These are phyloP conservation scores for Holothuria leucospilota DNA, from an alignment of 53 echinoderm and acorn worm genomes.

Conservation along the genomic window DNA sequence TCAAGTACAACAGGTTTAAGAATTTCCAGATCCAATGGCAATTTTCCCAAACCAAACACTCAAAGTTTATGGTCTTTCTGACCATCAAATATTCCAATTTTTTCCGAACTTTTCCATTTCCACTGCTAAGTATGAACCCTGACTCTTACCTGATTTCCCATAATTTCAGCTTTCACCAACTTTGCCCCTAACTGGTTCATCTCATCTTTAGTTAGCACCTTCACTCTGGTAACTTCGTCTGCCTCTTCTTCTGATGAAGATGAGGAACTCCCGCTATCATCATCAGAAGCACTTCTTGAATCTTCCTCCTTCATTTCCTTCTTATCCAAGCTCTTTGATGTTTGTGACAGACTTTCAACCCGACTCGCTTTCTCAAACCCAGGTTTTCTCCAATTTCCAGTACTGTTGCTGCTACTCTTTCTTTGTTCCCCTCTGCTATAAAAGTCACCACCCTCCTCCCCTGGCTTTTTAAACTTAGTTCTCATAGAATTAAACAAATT, in stretches of 20 bases:
- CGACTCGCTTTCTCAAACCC: conserved; percentile 68
- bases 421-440: conserved; percentile 6
- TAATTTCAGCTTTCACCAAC: conserved; percentile 91
- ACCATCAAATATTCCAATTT: no score
- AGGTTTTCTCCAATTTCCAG: conserved; percentile 69
- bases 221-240: conserved; percentile 48
- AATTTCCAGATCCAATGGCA: no score
- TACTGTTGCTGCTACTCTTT: conserved; percentile 3
- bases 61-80: no score
- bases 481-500: conserved; percentile 44
- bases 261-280: conserved; percentile 58
- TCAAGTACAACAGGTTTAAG: no score
- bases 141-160: conserved; percentile 90
- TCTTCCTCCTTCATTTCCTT: neutral
- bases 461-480: conserved; percentile 73
- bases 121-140: neutral
- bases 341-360: conserved; percentile 18
- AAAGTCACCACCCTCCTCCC: conserved; percentile 39
- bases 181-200: conserved; percentile 98
- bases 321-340: neutral
- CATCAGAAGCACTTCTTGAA: conserved; percentile 14
- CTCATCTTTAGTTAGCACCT: conserved; percentile 77
- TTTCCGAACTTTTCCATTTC: no score
- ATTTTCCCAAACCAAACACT: no score
- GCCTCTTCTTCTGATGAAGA: conserved; percentile 21